Conservation (phyloP, 2,888 invertebrate genomes). For the Chrysodeixis includens region DNA sequence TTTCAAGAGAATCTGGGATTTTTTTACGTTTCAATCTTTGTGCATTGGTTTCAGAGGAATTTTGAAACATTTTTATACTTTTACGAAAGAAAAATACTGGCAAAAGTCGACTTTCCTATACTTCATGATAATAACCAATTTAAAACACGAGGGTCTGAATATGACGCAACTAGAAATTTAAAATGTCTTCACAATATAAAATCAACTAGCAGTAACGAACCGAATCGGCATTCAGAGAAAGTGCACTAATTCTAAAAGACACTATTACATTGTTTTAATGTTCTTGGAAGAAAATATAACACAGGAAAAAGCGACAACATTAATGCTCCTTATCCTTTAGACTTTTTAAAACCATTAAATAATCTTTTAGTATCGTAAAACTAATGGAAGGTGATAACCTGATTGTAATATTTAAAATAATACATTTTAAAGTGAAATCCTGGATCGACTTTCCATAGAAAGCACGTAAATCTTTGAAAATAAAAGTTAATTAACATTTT, state of each 20-base stretch:
- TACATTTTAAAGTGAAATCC: background rate
- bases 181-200: slow-evolving; percentile 46
- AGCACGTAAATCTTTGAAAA: background rate
- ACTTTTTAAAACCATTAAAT: slow-evolving; percentile 10
- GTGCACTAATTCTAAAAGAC: slow-evolving; percentile 48
- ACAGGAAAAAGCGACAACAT: slow-evolving; percentile 19
- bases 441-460: background rate
- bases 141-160: slow-evolving; percentile 24
- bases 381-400: slow-evolving; percentile 14
- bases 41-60: too few species aligned
- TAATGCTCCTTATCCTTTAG: slow-evolving; percentile 24
- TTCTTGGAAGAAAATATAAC: slow-evolving; percentile 34
- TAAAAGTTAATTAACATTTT: too few species aligned
- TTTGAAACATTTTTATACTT: too few species aligned
- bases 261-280: slow-evolving; percentile 35
- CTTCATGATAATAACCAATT: background rate
- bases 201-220: slow-evolving; percentile 54
- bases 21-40: too few species aligned
- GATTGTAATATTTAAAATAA: slow-evolving; percentile 10
- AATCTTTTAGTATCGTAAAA: slow-evolving; percentile 7
- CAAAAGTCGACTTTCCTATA: slow-evolving; percentile 3
- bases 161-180: slow-evolving; percentile 60
- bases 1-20: too few species aligned
- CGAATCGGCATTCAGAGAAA: slow-evolving; percentile 59
- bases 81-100: background rate